Conservation (phyloP, 2,888 invertebrate species). For the Eurytoma californica region DNA sequence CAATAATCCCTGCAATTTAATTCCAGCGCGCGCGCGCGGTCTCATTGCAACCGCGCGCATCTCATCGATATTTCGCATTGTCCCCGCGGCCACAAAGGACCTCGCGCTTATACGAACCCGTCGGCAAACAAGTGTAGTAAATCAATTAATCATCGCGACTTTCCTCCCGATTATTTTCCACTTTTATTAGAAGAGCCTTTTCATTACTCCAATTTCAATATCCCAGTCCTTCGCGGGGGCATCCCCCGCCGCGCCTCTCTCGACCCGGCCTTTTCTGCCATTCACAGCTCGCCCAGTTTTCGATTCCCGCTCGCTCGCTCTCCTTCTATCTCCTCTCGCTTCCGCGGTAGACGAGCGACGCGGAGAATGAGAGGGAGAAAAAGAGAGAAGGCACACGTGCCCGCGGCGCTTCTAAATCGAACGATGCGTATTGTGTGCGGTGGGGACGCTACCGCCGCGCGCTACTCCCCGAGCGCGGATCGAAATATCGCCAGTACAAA, state of each 20-base stretch:
- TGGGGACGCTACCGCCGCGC: slow-evolving; percentile 52
- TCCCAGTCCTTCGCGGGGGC: slow-evolving; percentile 5
- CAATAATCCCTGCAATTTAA: no score
- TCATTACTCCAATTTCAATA: slow-evolving; percentile 37
- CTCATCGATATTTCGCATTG: no score
- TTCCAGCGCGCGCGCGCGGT: no score
- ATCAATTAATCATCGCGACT: slow-evolving; percentile 15
- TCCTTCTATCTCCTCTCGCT: neutral
- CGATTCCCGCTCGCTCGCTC: slow-evolving; percentile 14
- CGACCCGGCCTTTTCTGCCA: slow-evolving; percentile 8
- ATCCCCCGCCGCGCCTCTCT: neutral
- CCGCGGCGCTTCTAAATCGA: slow-evolving; percentile 58
- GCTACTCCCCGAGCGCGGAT: slow-evolving; percentile 59
- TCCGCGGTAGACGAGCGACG: slow-evolving; percentile 25
- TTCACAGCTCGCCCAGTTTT: slow-evolving; percentile 29
- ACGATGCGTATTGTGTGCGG: slow-evolving; percentile 49
- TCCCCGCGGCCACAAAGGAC: no score
- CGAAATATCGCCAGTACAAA: slow-evolving; percentile 64
- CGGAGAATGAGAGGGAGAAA: neutral
- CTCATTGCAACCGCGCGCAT: no score
- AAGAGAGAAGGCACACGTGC: slow-evolving; percentile 58
- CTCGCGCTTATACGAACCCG: no score
- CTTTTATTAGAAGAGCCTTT: slow-evolving; percentile 15
- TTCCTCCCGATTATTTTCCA: slow-evolving; percentile 10
- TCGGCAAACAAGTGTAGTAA: neutral